Percentiles rank a stretch among this genome's conserved stretches.
Conservation (phyloP, 2,113 vertebrate genomes). For the Antechinus flavipes region DNA sequence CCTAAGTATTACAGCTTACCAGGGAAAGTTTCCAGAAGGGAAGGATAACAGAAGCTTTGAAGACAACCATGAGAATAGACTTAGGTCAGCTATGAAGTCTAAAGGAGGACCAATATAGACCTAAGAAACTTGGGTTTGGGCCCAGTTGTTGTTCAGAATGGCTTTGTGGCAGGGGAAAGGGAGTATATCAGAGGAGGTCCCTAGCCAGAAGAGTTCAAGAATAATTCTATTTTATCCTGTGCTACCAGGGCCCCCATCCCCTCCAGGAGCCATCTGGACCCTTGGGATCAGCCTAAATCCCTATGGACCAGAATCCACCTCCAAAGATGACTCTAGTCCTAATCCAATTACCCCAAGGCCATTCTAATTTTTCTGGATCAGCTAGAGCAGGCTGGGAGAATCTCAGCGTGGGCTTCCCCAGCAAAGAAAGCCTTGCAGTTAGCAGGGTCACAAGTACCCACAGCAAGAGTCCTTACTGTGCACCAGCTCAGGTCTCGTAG, state of each 20-base stretch:
- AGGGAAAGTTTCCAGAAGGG: slow-evolving; percentile 41
- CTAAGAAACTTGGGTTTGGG: neutral
- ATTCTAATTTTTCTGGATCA: neutral
- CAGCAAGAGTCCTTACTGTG: neutral
- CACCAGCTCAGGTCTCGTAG: neutral
- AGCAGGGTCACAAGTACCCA: neutral
- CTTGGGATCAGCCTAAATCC: neutral
- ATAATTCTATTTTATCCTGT: neutral
- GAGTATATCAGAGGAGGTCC: neutral
- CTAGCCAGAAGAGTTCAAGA: neutral
- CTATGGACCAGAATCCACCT: neutral
- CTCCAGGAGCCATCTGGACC: neutral
- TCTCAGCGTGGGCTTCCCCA: neutral
- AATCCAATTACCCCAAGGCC: neutral
- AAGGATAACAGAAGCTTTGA: neutral
- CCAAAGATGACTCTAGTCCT: neutral
- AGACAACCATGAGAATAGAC: neutral
- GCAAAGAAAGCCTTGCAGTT: neutral
- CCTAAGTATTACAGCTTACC: neutral
- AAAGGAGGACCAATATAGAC: neutral
- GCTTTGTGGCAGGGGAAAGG: neutral
- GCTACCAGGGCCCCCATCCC: neutral
- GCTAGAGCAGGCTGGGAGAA: neutral
- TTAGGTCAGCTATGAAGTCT: neutral
- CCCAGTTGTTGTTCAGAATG: too few species aligned